These are phyloP conservation scores for Pocillopora grandis DNA, from an alignment of 92 coral and sea anemone genomes.

Conservation along the genomic window DNA sequence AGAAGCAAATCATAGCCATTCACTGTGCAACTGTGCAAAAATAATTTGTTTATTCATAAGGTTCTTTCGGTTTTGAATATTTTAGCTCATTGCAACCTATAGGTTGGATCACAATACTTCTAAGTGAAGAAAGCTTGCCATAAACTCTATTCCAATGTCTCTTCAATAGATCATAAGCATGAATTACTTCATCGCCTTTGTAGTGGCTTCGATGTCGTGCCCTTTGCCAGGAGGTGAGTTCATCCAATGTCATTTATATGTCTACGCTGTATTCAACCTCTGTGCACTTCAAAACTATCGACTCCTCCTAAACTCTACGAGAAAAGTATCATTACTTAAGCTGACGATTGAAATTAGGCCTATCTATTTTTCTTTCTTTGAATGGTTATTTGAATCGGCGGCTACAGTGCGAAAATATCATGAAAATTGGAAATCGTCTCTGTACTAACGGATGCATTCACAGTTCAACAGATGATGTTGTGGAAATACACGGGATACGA, in stretches of 20 bases:
- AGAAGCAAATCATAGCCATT: background rate
- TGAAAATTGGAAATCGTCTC: no score
- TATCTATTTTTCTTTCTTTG: no score
- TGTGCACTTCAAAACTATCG: no score
- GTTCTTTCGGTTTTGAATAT: background rate
- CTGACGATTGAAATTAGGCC: no score
- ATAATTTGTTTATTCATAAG: background rate
- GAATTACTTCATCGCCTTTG: background rate
- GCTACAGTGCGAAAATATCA: no score
- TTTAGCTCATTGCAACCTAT: background rate
- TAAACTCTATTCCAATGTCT: background rate
- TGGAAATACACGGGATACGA: no score
- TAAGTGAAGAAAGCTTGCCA: background rate
- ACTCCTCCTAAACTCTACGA: no score
- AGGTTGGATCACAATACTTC: background rate
- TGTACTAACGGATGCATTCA: no score
- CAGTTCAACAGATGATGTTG: no score
- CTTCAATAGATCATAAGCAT: background rate
- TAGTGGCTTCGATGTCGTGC: background rate
- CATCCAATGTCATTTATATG: background rate
- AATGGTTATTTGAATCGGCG: no score
- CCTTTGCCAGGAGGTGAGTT: conserved; percentile 17
- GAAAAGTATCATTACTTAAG: no score
- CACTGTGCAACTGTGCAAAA: background rate
- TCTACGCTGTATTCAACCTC: background rate